These are phyloP conservation scores for Eublepharis macularius DNA, from an alignment of 2,113 vertebrate species.

Conservation along the genomic window DNA sequence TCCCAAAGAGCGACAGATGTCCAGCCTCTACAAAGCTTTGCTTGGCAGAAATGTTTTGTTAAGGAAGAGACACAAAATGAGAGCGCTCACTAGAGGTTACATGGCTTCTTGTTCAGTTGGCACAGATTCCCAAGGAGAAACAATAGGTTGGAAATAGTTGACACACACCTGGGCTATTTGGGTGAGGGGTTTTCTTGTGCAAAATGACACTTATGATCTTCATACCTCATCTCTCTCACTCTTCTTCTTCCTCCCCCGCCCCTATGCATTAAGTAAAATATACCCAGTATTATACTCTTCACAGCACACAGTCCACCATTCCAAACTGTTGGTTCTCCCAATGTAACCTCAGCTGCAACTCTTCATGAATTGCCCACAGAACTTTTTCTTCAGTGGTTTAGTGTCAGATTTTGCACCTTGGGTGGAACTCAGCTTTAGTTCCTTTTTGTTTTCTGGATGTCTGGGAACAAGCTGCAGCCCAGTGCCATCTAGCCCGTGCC, in stretches of 20 bases:
- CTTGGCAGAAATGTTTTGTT: constrained; percentile 68
- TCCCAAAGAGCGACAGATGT: constrained; percentile 86
- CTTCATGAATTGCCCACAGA: background rate
- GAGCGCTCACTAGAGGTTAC: constrained; percentile 59
- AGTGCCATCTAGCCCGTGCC: background rate
- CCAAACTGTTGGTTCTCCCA: too few relatives aligned
- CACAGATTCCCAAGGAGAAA: constrained; percentile 75
- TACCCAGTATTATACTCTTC: background rate
- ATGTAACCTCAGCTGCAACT: background rate
- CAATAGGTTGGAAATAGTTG: constrained; percentile 72
- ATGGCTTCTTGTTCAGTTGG: constrained; percentile 36
- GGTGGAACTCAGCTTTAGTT: background rate
- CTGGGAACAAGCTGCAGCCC: background rate
- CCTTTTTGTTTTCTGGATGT: background rate
- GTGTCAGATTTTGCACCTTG: background rate
- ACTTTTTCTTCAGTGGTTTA: background rate
- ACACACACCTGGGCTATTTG: constrained; percentile 71
- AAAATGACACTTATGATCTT: constrained; percentile 48
- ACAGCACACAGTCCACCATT: background rate
- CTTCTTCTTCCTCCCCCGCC: background rate
- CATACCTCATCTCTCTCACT: constrained; percentile 25
- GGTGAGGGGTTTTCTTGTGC: background rate
- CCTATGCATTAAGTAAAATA: constrained; percentile 19
- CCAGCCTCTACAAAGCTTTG: constrained; percentile 76
- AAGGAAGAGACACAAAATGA: constrained; percentile 52